A percentile compares a stretch with the other conserved stretches of the same genome.
phyloP scores from a whole-genome alignment of 1,140 invertebrate genomes.

The Diabrotica undecimpunctata region DNA sequence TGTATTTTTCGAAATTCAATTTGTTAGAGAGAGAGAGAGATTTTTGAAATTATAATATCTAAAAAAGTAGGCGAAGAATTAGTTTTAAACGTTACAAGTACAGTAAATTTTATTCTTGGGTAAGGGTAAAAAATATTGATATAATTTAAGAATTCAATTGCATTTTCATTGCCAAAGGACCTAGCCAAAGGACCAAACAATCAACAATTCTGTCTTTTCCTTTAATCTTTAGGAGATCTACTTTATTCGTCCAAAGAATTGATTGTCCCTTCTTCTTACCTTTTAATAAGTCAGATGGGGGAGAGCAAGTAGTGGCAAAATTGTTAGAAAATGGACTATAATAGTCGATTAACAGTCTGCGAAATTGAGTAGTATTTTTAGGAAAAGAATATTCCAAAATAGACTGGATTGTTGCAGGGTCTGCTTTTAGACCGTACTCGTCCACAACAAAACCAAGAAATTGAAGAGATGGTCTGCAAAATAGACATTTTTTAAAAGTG shows the following conservation, averaged over 20 bases:
- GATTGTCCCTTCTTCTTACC: slow-evolving; percentile 16
- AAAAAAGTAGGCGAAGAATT: too few relatives aligned
- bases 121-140: too few relatives aligned
- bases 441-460: slow-evolving; percentile 19
- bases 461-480: slow-evolving; percentile 12
- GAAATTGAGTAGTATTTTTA: slow-evolving; percentile 28
- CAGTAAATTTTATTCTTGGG: too few relatives aligned
- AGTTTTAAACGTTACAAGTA: too few relatives aligned
- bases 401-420: slow-evolving; percentile 18
- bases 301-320: slow-evolving; percentile 12
- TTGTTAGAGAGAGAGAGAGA: too few relatives aligned
- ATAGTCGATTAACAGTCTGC: slow-evolving; percentile 16
- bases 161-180: too few relatives aligned
- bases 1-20: too few relatives aligned
- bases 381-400: slow-evolving; percentile 43
- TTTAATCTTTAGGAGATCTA: too few relatives aligned
- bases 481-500: slow-evolving; percentile 10
- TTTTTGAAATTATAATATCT: too few relatives aligned
- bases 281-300: slow-evolving; percentile 34
- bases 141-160: too few relatives aligned
- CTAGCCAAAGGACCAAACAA: too few relatives aligned
- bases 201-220: too few relatives aligned
- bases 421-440: slow-evolving; percentile 10
- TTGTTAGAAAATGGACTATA: slow-evolving; percentile 21
- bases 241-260: slow-evolving; percentile 10